phyloP scores from a whole-genome alignment of 1,140 invertebrate species.

The Drosophila sechellia region DNA sequence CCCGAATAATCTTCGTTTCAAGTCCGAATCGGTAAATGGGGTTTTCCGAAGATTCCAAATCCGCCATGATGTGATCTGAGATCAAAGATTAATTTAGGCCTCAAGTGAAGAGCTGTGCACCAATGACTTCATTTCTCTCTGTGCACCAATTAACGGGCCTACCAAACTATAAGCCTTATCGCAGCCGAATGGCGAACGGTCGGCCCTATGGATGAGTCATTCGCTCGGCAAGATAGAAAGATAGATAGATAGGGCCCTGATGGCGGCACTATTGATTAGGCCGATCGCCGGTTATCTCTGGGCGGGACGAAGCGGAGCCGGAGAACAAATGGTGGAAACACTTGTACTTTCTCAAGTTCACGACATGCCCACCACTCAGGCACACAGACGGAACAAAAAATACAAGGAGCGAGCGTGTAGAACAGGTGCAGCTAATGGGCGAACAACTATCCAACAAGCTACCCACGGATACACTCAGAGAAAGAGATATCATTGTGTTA shows the following conservation, averaged over 20 bases:
- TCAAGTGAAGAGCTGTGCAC: too few species aligned
- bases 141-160: neutral
- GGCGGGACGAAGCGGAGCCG: slow-evolving; percentile 31
- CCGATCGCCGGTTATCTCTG: slow-evolving; percentile 22
- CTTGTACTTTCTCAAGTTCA: slow-evolving; percentile 71
- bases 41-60: too few species aligned
- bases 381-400: slow-evolving; percentile 6
- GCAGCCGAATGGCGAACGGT: neutral
- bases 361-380: slow-evolving; percentile 36
- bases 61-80: too few species aligned
- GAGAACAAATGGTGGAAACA: slow-evolving; percentile 53
- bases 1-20: too few species aligned
- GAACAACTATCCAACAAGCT: slow-evolving; percentile 36
- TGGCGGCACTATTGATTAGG: slow-evolving; percentile 42
- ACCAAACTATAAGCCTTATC: slow-evolving; percentile 8
- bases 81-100: too few species aligned
- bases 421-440: slow-evolving; percentile 67
- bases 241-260: slow-evolving; percentile 7
- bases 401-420: slow-evolving; percentile 16
- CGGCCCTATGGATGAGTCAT: slow-evolving; percentile 18
- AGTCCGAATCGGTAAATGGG: too few species aligned
- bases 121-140: neutral
- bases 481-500: neutral
- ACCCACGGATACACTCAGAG: slow-evolving; percentile 28
- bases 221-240: neutral